Base-by-base conservation (phyloP, 92 coral and sea anemone species). In the Zoanthus solanderi region DNA sequence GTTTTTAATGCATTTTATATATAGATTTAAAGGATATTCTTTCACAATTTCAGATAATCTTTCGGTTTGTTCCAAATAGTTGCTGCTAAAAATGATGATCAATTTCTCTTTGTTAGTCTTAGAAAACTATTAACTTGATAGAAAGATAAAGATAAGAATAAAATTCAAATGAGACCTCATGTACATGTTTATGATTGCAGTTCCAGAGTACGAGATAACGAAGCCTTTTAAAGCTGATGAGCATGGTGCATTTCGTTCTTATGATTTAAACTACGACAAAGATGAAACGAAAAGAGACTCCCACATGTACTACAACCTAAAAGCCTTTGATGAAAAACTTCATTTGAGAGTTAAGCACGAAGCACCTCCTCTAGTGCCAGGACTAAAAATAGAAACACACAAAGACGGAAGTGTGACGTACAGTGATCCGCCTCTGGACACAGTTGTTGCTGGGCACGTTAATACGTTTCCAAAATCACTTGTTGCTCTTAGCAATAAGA, bases 151-250 rank as follows among this genome's bases (percentile, higher is more conserved):
- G 42, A 37, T 37, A 34, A 34, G 42, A 23, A 34, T 34, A 37
- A 37, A 37, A 37, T 37, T 37, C 42, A 2, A 37, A 2, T 37
- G 42, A 37, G 42, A 4, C 2, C 42, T 37, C 4, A 1, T 37
- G 3, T 37, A 7, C 31, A 30, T 5, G 1, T 66, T 48, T 66
- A 7, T 6, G 17, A 30, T 69, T 69, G 8, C 45, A 81, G 85
- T 81, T 50, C 85, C 85, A 44, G 85, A 81, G 17, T 81, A 81
- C 16, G 18, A 44, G 4, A 66, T 81, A 46, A 81, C 85, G 34
- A 71, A 81, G 74, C 85, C 85, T 6, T 81, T 81, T 28, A 46
- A 81, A 68, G 85, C 85, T 28, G 85, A 81, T 28, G 75, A 65
- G 1, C 37, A 11, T 18, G 85, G 85, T 14, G 60, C 71, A 1